Base-by-base conservation (phyloP, 1,140 invertebrate species). In the Atta cephalotes region DNA sequence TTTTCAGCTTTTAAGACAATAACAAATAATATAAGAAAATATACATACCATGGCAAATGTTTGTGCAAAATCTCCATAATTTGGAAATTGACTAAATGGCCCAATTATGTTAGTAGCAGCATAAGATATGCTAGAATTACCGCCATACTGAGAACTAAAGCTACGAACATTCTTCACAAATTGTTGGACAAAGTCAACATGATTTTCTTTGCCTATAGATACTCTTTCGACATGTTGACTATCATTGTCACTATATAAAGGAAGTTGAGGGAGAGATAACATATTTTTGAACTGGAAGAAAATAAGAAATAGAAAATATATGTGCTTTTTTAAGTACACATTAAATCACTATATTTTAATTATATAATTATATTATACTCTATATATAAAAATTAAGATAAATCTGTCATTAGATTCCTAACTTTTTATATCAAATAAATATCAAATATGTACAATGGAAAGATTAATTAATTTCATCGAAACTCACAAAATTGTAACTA, bases 61-160 rank as follows among this genome's bases (percentile, higher is more conserved):
- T 93, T 98, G 97, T 14, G 98, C 97, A 96, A 97, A 98, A 94
- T 99, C 98, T 65, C 98, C 98, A 95, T 98, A 98, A 85, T 96
- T 96, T 1, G 98, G 98, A 96, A 97, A 99, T 93, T 98, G 98
- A 21, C 96, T 97, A 2, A 97, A 97, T 91, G 97, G 97, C 10
- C 98, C 98, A 82, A 97, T 96, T 87, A 99, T 96, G 95, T 99
- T 99, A 51, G 97, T 96, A 12, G 98, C 98, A 10, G 97, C 98
- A 92, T 99, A 99, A 0, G 98, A 98, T 93, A 98, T 97, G 95
- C 97, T 98, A 85, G 96, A 97, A 94, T 97, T 97, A 95, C 97
- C 98, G 70, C 98, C 98, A 95, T 99, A 99, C 94, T 98, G 98
- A 3, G 98, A 98, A 94, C 97, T 98, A 92, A 98, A 98, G 93